These are phyloP conservation scores for Philaethria dido DNA, from an alignment of 2,888 invertebrate genomes.

Conservation along the genomic window DNA sequence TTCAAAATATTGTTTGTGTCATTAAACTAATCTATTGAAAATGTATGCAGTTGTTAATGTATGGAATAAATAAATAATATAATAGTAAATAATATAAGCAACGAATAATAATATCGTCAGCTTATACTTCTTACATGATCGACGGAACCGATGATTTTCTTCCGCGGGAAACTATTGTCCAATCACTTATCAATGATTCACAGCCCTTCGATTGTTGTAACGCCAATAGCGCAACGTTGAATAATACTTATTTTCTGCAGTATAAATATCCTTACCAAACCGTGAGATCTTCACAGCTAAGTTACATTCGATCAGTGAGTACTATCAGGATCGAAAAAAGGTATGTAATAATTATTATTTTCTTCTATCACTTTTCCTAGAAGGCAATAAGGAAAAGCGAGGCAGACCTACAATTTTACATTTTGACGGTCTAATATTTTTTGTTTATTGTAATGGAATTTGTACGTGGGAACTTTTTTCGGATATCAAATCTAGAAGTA, in stretches of 20 bases:
- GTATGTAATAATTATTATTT: constrained; percentile 17
- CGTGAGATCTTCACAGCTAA: constrained; percentile 43
- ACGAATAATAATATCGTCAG: not conserved
- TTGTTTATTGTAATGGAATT: no score
- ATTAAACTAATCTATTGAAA: no score
- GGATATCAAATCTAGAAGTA: no score
- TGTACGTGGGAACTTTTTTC: no score
- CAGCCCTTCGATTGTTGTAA: constrained; percentile 42
- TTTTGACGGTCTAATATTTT: no score
- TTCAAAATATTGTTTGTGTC: no score
- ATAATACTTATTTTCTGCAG: constrained; percentile 55
- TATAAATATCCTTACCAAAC: constrained; percentile 63
- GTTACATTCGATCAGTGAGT: constrained; percentile 39
- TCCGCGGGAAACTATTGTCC: constrained; percentile 42
- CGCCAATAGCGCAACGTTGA: constrained; percentile 59
- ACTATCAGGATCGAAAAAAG: constrained; percentile 38
- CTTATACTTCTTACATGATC: constrained; percentile 10
- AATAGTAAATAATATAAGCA: not conserved
- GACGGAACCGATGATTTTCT: constrained; percentile 38
- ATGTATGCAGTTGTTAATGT: no score
- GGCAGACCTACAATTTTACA: not conserved
- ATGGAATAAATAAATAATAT: not conserved
- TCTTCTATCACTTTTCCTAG: not conserved
- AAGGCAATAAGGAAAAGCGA: not conserved
- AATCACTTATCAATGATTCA: constrained; percentile 41